Conservation (phyloP, 2,797 vertebrate species). For the Furcifer pardalis region DNA sequence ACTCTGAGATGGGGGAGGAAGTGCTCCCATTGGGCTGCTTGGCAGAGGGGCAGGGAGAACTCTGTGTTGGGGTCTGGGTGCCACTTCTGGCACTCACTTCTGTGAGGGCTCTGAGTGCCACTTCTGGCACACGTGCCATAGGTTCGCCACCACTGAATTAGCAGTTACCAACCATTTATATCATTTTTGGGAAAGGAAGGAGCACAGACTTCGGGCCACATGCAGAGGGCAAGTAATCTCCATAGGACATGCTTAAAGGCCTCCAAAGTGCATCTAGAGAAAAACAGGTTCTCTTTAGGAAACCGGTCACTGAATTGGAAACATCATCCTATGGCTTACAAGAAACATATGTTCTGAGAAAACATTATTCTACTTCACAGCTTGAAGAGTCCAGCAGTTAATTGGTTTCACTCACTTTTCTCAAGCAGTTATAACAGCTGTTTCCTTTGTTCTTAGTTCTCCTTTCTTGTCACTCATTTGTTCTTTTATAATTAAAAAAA, state of each 20-base stretch:
- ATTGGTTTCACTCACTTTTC: slow-evolving; percentile 42
- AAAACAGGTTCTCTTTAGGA: slow-evolving; percentile 29
- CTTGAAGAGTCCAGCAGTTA: slow-evolving; percentile 44
- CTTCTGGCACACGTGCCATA: too few species aligned
- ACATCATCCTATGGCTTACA: background rate
- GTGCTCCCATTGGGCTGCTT: too few species aligned
- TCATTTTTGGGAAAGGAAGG: background rate
- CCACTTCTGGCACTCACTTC: too few species aligned
- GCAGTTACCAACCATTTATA: background rate
- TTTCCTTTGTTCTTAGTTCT: slow-evolving; percentile 39
- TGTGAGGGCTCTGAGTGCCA: too few species aligned
- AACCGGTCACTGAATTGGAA: slow-evolving; percentile 34
- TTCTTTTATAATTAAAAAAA: slow-evolving; percentile 14
- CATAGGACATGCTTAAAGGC: slow-evolving; percentile 27
- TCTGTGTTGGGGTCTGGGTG: too few species aligned
- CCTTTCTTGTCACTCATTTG: background rate
- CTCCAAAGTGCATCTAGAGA: slow-evolving; percentile 31
- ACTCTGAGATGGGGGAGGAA: too few species aligned
- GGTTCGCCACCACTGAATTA: too few species aligned
- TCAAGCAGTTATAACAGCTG: slow-evolving; percentile 35
- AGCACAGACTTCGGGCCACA: background rate
- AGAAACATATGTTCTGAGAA: slow-evolving; percentile 35
- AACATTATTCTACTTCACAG: slow-evolving; percentile 36
- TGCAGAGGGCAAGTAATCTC: background rate
- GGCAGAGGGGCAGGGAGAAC: too few species aligned